Percentiles rank a stretch among this genome's conserved stretches.
Conservation (phyloP, 2,113 vertebrate genomes). For the Hippocampus abdominalis region DNA sequence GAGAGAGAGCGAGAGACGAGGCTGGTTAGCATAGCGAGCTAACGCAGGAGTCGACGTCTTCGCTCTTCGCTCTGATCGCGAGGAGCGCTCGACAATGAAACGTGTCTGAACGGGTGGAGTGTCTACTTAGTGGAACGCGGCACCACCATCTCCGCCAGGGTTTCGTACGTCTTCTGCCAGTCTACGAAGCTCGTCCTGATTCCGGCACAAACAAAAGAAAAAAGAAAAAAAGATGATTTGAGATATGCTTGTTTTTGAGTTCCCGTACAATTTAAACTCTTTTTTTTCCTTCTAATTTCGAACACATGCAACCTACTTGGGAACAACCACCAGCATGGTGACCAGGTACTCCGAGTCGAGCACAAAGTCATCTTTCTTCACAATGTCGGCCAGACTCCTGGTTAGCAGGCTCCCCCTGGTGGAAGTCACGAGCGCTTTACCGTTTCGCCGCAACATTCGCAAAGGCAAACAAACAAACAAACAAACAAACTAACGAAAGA, state of each 20-base stretch:
- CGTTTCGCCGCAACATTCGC: too few relatives aligned
- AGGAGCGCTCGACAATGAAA: background rate
- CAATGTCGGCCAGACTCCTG: constrained; percentile 94
- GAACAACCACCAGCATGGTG: constrained; percentile 94
- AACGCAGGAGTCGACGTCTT: background rate
- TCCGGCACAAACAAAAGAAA: background rate
- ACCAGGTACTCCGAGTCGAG: constrained; percentile 96
- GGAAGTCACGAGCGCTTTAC: background rate
- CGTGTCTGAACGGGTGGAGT: background rate
- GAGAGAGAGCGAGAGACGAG: too few relatives aligned
- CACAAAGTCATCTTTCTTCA: constrained; percentile 98
- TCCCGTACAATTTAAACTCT: too few relatives aligned
- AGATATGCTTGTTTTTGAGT: too few relatives aligned
- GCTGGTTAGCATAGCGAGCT: background rate
- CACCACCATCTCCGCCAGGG: constrained; percentile 94
- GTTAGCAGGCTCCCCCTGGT: constrained; percentile 92
- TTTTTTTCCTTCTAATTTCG: too few relatives aligned
- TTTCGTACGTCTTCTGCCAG: constrained; percentile 97
- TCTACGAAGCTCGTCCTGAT: constrained; percentile 83
- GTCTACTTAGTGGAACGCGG: constrained; percentile 97
- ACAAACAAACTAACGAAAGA: background rate
- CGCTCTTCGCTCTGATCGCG: background rate
- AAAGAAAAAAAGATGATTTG: too few relatives aligned
- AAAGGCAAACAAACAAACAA: background rate
- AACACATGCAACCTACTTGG: constrained; percentile 81